Evolutionary conservation across 2,888 invertebrate species (phyloP), one percentile per base, ranked within the genome.

Genomic region (Cremastinae sp.): DNA sequence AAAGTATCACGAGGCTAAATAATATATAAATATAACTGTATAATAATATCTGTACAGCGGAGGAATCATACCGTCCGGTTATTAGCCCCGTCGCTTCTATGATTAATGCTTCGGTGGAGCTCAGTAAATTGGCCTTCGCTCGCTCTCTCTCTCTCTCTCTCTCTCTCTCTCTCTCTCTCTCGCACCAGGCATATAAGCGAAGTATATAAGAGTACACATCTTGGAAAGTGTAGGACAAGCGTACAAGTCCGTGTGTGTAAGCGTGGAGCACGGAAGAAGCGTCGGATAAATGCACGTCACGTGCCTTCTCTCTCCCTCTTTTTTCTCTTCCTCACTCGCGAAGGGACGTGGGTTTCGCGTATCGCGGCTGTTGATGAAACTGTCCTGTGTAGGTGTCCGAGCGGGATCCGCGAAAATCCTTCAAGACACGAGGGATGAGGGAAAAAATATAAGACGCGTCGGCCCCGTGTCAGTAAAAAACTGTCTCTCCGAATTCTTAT

Each of bases 241-340:
- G 18, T 20, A 43, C 28, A 10, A 20, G 8, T 9, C n/a, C 54
- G 49, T 69, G 54, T 36, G 20, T 47, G 20, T 62, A 20, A 9
- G 20, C 38, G 45, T 62, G 38, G 28, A 61, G 65, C 65, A 56
- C 54, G 70, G 70, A 74, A 78, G 68, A 65, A 68, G 70, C 72
- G 71, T 68, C 81, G 83, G 87, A 86, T 86, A 85, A 88, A 89
- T 89, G 89, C 89, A 74, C 83, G 86, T 89, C 89, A 89, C 89
- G 89, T 87, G 85, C 87, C 78, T 70, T 69, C 65, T 49, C 41
- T 22, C 45, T 49, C 51, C 3, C 51, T 36, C 36, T 14, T 54
- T 34, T 54, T 34, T 36, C 34, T 54, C 34, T 54, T 16, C n/a
- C 53, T 53, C 53, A 47, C 68, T 49, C 34, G 51, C 53, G 20